A percentile compares a stretch with the other conserved stretches of the same genome.
These are phyloP conservation scores for Iphiclides podalirius DNA, from an alignment of 2,888 invertebrate species.

Conservation along the genomic window DNA sequence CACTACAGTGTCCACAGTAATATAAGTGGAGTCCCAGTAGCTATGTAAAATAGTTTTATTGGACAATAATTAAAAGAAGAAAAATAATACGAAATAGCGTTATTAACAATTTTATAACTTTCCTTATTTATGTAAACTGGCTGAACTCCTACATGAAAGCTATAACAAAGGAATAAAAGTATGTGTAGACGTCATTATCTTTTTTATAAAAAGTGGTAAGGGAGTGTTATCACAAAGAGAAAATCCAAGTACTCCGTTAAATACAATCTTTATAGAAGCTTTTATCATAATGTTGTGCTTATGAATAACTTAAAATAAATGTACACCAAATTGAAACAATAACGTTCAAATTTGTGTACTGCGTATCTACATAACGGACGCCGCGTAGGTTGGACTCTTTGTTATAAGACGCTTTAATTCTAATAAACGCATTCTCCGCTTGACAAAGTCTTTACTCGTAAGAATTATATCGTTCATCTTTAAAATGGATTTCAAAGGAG, in stretches of 20 bases:
- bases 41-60: too few relatives aligned
- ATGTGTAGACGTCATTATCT: neutral
- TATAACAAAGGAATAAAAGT: too few relatives aligned
- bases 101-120: too few relatives aligned
- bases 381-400: constrained; percentile 18
- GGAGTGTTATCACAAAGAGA: constrained; percentile 7
- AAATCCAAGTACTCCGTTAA: constrained; percentile 14
- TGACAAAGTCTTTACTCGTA: constrained; percentile 74
- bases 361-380: constrained; percentile 4
- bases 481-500: constrained; percentile 78
- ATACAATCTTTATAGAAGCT: constrained; percentile 21
- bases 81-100: too few relatives aligned
- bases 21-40: too few relatives aligned
- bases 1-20: too few relatives aligned
- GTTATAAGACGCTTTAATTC: constrained; percentile 34
- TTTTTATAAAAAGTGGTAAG: constrained; percentile 5
- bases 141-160: too few relatives aligned
- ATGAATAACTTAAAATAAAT: constrained; percentile 19
- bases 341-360: constrained; percentile 2
- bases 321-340: constrained; percentile 18
- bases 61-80: too few relatives aligned
- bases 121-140: too few relatives aligned
- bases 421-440: constrained; percentile 57
- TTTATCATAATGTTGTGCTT: constrained; percentile 14
- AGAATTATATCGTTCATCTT: constrained; percentile 77